Conservation (phyloP, 2,797 vertebrate genomes). For the Loris lydekkerianus region DNA sequence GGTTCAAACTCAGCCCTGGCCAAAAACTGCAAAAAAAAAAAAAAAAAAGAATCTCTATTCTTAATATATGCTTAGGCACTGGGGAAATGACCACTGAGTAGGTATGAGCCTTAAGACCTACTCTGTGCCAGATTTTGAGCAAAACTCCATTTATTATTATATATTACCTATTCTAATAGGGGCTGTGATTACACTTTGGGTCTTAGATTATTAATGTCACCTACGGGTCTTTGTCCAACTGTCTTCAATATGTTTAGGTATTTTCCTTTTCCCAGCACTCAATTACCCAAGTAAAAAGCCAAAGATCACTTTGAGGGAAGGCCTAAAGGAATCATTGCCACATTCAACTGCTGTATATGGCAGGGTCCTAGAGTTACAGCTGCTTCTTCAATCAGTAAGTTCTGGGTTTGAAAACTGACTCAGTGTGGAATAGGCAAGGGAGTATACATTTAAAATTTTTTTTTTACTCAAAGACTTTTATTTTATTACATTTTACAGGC, state of each 20-base stretch:
- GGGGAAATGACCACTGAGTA: not conserved
- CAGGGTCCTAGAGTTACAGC: not conserved
- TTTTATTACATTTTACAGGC: not conserved
- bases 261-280: not conserved
- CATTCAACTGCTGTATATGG: fast-evolving
- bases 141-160: not conserved
- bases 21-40: no score
- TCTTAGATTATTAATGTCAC: not conserved
- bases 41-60: not conserved
- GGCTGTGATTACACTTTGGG: no score
- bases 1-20: no score
- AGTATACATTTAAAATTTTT: not conserved
- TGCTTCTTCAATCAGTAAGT: not conserved
- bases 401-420: not conserved
- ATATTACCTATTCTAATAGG: not conserved
- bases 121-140: not conserved
- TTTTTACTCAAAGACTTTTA: not conserved
- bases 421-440: not conserved
- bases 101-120: not conserved
- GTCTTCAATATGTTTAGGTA: not conserved
- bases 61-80: not conserved
- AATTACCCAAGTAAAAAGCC: not conserved
- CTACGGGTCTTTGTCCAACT: not conserved
- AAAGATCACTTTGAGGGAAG: not conserved
- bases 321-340: not conserved